Evolutionary conservation across 30 jellyfish, hydroid and myxozoan species (phyloP), one percentile per base, ranked within the genome.

Genomic region (Aurelia sp.): DNA sequence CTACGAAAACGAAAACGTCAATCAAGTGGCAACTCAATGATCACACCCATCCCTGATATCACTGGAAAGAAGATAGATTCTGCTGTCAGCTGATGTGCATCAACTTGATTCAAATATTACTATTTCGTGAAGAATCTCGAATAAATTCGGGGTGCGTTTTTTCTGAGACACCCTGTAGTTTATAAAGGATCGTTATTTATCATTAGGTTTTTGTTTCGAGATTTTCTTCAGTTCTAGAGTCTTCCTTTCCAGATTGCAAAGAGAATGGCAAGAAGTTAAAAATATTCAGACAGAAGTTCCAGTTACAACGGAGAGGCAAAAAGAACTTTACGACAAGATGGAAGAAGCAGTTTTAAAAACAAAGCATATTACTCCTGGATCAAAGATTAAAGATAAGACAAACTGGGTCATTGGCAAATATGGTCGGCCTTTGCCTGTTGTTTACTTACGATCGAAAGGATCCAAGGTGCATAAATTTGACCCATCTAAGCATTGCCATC

Each of bases 401-500:
- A 84, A 94, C 85, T 94, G 99, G 99, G 97, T 94, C 19, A 80
- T 94, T 27, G 97, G 97, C 20, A 94, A 94, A 69, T 94, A 83
- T 59, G 96, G 99, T 2, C 76, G 97, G 22, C 96, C 96, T 8
- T 82, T 88, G 67, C 99, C 99, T n/a, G 77, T 94, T 62, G 92
- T 83, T 12, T 65, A 78, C 68, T 30, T 94, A 24, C 87, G 90
- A 27, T 58, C 72, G 20, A 73, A 52, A 61, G 67, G 80, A 18
- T 3, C 53, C 30, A 83, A 88, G 60, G 19, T 80, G 8, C 53
- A 52, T 13, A 90, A 81, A 64, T 67, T 83, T 59, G 99, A 94
- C 76, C 99, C 99, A 13, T 94, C 99, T 61, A 94, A 89, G 65
- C 96, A 94, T 85, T 94, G 97, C 86, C 99, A 94, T 74, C 94